These are phyloP conservation scores for Megalops atlanticus DNA, from an alignment of 2,113 vertebrate species.

Conservation along the genomic window DNA sequence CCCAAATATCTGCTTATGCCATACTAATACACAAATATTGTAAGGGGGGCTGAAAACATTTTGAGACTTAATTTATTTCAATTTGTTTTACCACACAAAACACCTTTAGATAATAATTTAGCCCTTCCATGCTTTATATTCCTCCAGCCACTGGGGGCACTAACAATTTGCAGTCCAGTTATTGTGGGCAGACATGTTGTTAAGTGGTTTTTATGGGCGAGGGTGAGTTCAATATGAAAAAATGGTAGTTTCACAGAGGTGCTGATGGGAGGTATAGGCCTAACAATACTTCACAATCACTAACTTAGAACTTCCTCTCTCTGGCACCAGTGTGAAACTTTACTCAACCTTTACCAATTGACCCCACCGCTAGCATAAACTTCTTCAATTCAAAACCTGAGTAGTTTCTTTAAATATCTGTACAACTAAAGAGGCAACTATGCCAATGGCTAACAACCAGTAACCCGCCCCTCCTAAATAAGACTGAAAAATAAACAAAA, in stretches of 20 bases:
- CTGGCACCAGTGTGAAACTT: neutral
- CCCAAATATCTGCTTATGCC: neutral
- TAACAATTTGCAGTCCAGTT: too few species aligned
- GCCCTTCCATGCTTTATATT: neutral
- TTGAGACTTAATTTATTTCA: neutral
- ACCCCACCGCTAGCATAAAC: too few species aligned
- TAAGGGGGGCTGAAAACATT: neutral
- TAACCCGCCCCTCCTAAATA: neutral
- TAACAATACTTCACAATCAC: neutral
- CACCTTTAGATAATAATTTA: too few species aligned
- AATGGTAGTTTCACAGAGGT: neutral
- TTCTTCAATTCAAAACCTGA: too few species aligned
- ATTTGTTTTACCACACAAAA: neutral
- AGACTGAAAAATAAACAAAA: neutral
- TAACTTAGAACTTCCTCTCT: neutral
- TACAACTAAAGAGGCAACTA: neutral
- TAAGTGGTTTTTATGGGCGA: neutral
- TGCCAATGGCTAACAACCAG: neutral
- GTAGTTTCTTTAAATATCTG: too few species aligned
- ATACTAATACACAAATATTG: neutral
- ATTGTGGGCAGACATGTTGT: too few species aligned
- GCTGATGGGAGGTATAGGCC: neutral
- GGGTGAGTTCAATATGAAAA: neutral
- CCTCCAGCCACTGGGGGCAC: neutral
- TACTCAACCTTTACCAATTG: too few species aligned